phyloP scores from a whole-genome alignment of 2,113 vertebrate species.

The Calonectris borealis region DNA sequence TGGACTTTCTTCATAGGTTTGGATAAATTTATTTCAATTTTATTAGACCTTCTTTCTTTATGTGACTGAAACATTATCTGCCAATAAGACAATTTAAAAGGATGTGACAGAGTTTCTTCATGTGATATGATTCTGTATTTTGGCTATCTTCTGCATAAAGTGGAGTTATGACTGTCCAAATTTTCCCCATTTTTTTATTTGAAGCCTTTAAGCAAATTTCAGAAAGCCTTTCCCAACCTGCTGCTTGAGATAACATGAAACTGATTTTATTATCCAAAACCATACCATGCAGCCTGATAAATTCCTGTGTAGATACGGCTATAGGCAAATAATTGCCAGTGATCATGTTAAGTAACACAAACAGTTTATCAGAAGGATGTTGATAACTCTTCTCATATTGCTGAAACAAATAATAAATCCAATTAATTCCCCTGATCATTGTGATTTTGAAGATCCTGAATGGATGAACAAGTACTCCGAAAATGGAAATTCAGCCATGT shows the following conservation, averaged over 20 bases:
- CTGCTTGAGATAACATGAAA: not conserved
- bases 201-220: not conserved
- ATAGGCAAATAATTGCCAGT: not conserved
- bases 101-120: not conserved
- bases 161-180: not conserved
- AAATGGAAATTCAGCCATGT: not conserved
- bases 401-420: not conserved
- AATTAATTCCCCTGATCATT: not conserved
- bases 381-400: not conserved
- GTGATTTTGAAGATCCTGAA: not conserved
- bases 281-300: not conserved
- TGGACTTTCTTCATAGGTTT: not conserved
- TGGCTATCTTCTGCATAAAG: not conserved
- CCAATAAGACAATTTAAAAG: not conserved
- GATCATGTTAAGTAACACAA: not conserved
- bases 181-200: not conserved
- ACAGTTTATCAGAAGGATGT: not conserved
- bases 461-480: not conserved
- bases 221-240: not conserved
- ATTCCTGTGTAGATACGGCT: not conserved
- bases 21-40: not conserved
- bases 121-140: not conserved
- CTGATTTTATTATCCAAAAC: not conserved
- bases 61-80: not conserved
- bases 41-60: not conserved